These are phyloP conservation scores for Andrena flavipes DNA, from an alignment of 2,888 invertebrate genomes.

Conservation along the genomic window DNA sequence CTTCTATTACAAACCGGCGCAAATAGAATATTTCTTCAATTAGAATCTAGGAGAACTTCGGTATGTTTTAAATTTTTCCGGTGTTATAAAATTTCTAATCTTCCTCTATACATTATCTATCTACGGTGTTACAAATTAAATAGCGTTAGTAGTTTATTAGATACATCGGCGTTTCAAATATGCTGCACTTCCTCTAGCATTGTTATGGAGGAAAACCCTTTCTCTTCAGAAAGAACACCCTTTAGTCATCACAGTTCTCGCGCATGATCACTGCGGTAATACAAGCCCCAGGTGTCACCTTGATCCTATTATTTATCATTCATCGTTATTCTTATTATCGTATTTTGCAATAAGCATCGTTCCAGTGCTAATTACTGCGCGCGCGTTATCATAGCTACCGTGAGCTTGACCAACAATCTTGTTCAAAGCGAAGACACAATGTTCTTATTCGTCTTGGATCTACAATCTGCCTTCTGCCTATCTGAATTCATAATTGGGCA, in stretches of 20 bases:
- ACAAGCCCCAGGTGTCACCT: neutral
- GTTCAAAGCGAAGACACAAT: too few relatives aligned
- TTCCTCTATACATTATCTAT: too few relatives aligned
- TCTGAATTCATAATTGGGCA: neutral
- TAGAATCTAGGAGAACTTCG: neutral
- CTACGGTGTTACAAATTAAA: too few relatives aligned
- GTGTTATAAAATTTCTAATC: too few relatives aligned
- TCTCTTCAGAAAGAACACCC: neutral
- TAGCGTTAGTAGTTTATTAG: too few relatives aligned
- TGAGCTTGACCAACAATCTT: too few relatives aligned
- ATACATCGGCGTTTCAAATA: too few relatives aligned
- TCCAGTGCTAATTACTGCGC: too few relatives aligned
- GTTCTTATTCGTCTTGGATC: too few relatives aligned
- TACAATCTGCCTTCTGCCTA: neutral
- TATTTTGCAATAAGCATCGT: neutral
- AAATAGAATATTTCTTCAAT: neutral
- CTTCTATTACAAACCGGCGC: neutral
- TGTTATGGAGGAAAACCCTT: neutral
- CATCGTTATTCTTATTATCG: neutral
- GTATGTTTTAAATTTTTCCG: too few relatives aligned
- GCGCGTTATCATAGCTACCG: too few relatives aligned
- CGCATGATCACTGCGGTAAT: neutral
- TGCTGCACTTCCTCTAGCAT: too few relatives aligned
- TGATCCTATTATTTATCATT: slow-evolving; percentile 18
- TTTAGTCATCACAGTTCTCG: neutral